phyloP scores from a whole-genome alignment of 2,797 vertebrate species.

The Miichthys miiuy region DNA sequence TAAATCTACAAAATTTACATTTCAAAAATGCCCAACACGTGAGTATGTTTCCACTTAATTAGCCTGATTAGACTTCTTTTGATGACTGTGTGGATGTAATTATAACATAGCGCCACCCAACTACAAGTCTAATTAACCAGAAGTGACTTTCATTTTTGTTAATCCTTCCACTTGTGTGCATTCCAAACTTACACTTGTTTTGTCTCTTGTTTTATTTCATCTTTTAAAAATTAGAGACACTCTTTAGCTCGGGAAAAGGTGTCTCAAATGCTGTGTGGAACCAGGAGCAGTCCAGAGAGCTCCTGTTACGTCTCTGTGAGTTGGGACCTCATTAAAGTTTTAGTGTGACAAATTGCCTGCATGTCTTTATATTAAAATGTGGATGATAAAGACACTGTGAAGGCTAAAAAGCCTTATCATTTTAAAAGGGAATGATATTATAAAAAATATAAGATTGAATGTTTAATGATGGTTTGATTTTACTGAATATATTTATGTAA shows the following conservation, averaged over 20 bases:
- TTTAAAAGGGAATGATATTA: not conserved
- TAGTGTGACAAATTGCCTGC: conserved; percentile 1
- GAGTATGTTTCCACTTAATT: conserved; percentile 11
- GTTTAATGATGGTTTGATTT: not conserved
- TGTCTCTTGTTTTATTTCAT: not conserved
- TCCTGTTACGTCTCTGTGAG: conserved; percentile 9
- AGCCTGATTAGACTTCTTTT: not conserved
- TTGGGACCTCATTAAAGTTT: conserved; percentile 5
- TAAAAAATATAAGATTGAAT: not conserved
- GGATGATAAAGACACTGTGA: not conserved
- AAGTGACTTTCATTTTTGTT: conserved; percentile 11
- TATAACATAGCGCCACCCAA: not conserved
- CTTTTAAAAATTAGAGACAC: not conserved
- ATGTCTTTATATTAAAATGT: conserved; percentile 1
- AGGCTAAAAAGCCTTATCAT: not conserved
- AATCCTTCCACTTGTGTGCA: not conserved
- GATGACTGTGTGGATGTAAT: conserved; percentile 15
- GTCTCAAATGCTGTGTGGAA: conserved; percentile 3
- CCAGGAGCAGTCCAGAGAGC: conserved; percentile 10
- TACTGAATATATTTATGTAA: not conserved
- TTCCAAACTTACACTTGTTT: too few relatives aligned
- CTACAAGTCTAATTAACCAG: conserved; percentile 16
- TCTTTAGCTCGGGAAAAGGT: not conserved
- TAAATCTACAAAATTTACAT: not conserved
- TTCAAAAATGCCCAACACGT: not conserved